Evolutionary conservation across 2,113 vertebrate genomes (phyloP).

Genomic region (Phylloscopus whistleri): DNA sequence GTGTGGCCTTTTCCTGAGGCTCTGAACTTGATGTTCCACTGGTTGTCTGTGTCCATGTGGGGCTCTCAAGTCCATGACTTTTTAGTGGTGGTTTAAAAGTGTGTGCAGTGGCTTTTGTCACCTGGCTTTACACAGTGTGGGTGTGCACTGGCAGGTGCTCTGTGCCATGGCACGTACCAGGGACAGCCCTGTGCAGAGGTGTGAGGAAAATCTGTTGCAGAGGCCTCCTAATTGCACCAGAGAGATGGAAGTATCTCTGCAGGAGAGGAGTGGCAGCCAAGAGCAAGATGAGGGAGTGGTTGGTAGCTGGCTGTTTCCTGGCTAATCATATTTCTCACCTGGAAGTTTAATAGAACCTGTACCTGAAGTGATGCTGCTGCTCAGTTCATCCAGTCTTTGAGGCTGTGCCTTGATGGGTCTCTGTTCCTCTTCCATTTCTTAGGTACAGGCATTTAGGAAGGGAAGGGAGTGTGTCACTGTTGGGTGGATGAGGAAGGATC

Average conservation of each 20-base stretch:
- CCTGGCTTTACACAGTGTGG: background rate
- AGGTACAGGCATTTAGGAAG: background rate
- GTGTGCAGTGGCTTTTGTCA: background rate
- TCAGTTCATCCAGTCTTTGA: background rate
- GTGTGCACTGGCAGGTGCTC: background rate
- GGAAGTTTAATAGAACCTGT: background rate
- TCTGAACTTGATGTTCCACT: background rate
- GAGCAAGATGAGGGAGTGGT: background rate
- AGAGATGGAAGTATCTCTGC: background rate
- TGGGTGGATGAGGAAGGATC: background rate
- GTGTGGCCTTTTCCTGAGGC: background rate
- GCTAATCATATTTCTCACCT: background rate
- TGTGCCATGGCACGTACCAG: accelerated
- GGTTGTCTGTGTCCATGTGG: background rate
- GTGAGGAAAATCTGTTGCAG: background rate
- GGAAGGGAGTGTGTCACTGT: background rate
- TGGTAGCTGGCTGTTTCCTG: background rate
- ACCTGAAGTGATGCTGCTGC: background rate
- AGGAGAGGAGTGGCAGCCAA: background rate
- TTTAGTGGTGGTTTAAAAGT: background rate
- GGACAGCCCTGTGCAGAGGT: accelerated
- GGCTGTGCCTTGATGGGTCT: background rate
- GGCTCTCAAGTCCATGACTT: accelerated
- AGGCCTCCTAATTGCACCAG: too few relatives aligned
- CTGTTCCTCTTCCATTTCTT: background rate